Evolutionary conservation across 2,888 invertebrate genomes (phyloP).

Genomic region (Catocala nupta): DNA sequence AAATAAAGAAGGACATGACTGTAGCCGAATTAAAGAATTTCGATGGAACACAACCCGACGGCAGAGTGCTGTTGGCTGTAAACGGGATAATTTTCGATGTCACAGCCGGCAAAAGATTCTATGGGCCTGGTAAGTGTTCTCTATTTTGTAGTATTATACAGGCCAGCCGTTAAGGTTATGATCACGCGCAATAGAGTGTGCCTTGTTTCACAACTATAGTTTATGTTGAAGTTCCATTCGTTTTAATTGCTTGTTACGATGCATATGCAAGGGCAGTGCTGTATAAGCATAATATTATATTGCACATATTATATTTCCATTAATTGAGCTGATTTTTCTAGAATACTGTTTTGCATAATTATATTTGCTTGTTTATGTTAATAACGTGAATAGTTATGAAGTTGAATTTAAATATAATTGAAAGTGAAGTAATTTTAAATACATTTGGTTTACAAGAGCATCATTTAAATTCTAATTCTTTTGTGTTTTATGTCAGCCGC

Average conservation of each 20-base stretch:
- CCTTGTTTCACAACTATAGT: constrained; percentile 33
- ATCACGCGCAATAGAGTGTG: constrained; percentile 40
- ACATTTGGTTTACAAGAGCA: neutral
- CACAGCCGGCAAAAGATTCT: constrained; percentile 95
- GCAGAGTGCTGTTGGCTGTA: constrained; percentile 96
- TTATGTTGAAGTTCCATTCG: constrained; percentile 19
- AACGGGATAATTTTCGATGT: constrained; percentile 98
- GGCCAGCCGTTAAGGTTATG: constrained; percentile 42
- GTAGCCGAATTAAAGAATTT: constrained; percentile 94
- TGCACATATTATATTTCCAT: neutral
- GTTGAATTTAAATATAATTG: neutral
- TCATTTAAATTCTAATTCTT: constrained; percentile 3
- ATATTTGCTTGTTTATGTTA: no score
- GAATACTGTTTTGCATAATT: no score
- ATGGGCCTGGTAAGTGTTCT: constrained; percentile 94
- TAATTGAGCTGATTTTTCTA: neutral
- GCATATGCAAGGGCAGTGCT: neutral
- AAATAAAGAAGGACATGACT: constrained; percentile 95
- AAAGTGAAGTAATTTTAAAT: neutral
- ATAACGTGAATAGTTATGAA: no score
- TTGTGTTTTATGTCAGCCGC: neutral
- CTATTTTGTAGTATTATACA: constrained; percentile 40
- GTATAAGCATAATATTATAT: no score
- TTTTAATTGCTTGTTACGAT: constrained; percentile 29
- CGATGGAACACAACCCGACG: constrained; percentile 94